Evolutionary conservation across 2,888 invertebrate genomes (phyloP).

Genomic region (Eudemis profundana): DNA sequence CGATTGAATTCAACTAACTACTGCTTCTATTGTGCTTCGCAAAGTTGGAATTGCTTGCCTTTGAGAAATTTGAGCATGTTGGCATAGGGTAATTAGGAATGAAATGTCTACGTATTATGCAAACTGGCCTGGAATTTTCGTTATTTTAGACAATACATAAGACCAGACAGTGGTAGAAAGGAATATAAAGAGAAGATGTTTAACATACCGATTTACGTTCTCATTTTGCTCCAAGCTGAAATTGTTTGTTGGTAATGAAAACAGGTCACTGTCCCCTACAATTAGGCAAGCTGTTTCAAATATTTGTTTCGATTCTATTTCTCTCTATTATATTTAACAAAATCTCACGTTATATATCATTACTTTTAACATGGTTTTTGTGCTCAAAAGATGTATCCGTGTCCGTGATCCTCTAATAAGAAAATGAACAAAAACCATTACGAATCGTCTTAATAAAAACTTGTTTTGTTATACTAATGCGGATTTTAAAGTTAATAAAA

Average conservation of each 20-base stretch:
- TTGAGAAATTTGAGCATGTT: conserved; percentile 16
- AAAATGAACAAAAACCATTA: conserved; percentile 27
- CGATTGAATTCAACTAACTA: conserved; percentile 49
- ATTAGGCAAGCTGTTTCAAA: no score
- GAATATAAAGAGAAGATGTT: background rate
- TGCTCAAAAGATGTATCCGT: conserved; percentile 5
- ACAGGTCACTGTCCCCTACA: no score
- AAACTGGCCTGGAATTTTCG: background rate
- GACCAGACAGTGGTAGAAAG: background rate
- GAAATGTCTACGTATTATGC: conserved; percentile 12
- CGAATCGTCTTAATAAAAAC: conserved; percentile 31
- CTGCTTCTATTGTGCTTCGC: conserved; percentile 18
- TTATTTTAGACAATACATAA: background rate
- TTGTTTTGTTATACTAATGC: conserved; percentile 11
- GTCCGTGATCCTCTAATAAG: conserved; percentile 35
- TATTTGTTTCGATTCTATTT: background rate
- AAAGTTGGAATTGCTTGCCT: conserved; percentile 13
- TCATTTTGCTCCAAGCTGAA: no score
- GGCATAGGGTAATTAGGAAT: conserved; percentile 15
- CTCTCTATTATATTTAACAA: background rate
- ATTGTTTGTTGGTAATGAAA: no score
- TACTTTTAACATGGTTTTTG: conserved; percentile 13
- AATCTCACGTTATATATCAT: background rate
- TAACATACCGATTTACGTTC: no score
- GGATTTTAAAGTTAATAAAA: conserved; percentile 14